Evolutionary conservation across 1,140 invertebrate species (phyloP).

Genomic region (Nephotettix cincticeps): DNA sequence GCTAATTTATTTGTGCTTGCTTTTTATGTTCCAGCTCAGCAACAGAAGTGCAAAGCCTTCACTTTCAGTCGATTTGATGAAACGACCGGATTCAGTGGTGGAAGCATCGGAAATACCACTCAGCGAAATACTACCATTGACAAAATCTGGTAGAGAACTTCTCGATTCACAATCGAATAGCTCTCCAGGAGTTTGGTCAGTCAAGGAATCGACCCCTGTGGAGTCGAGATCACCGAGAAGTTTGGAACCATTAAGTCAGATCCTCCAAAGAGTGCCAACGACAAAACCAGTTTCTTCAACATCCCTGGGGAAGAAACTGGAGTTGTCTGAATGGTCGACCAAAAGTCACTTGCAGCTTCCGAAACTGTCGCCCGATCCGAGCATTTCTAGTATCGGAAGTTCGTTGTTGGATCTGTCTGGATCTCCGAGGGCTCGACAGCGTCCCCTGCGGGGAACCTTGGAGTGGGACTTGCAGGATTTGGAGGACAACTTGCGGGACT

Average conservation of each 20-base stretch:
- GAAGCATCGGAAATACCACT: not conserved
- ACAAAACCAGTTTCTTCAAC: no score
- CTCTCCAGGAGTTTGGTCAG: no score
- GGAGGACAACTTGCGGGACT: not conserved
- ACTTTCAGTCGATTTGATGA: not conserved
- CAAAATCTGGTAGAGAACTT: not conserved
- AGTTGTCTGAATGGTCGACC: no score
- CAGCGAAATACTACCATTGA: not conserved
- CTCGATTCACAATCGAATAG: not conserved
- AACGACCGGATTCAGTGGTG: not conserved
- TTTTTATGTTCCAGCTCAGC: not conserved
- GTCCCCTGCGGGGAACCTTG: not conserved
- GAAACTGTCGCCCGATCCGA: not conserved
- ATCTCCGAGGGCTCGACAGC: not conserved
- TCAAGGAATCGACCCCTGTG: no score
- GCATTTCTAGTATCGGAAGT: not conserved
- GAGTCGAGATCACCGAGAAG: no score
- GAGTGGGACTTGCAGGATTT: not conserved
- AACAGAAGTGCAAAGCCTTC: not conserved
- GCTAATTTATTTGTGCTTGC: not conserved
- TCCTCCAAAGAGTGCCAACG: no score
- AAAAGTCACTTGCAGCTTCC: not conserved
- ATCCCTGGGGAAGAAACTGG: no score
- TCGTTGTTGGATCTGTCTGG: not conserved
- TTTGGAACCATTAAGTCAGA: no score